These are phyloP conservation scores for Caenorhabditis afra DNA, from an alignment of 2,888 invertebrate genomes.

Conservation along the genomic window DNA sequence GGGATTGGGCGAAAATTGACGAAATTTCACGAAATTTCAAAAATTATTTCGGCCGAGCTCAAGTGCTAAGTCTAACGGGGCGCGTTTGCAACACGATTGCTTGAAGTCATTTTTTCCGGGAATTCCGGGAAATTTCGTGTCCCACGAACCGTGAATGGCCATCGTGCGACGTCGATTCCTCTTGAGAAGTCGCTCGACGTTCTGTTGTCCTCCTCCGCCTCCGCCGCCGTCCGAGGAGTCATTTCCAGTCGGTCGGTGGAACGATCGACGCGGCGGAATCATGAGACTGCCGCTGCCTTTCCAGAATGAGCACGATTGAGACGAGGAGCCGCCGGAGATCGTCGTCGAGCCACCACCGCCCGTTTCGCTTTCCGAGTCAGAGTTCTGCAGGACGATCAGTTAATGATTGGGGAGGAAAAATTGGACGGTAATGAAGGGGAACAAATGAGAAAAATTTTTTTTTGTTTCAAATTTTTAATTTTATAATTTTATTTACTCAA, in stretches of 20 bases:
- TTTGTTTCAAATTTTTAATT: background rate
- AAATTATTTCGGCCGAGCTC: too few relatives aligned
- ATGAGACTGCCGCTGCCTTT: slow-evolving; percentile 58
- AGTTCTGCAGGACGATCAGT: slow-evolving; percentile 67
- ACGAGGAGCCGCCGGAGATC: slow-evolving; percentile 21
- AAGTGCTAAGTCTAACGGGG: too few relatives aligned
- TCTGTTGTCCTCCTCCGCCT: too few relatives aligned
- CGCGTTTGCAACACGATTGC: too few relatives aligned
- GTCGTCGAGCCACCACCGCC: slow-evolving; percentile 36
- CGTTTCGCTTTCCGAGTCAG: slow-evolving; percentile 71
- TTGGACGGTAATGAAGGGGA: too few relatives aligned
- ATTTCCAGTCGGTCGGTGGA: slow-evolving; percentile 34
- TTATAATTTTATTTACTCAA: too few relatives aligned
- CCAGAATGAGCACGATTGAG: too few relatives aligned
- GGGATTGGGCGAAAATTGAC: too few relatives aligned
- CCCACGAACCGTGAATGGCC: slow-evolving; percentile 59
- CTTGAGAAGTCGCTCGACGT: slow-evolving; percentile 56
- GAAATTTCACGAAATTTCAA: too few relatives aligned
- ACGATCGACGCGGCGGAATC: slow-evolving; percentile 52
- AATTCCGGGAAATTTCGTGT: too few relatives aligned
- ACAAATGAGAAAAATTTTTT: background rate
- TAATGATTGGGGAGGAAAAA: too few relatives aligned
- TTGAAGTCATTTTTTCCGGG: too few relatives aligned
- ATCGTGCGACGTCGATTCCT: slow-evolving; percentile 63
- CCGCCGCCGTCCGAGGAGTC: slow-evolving; percentile 36